Base-by-base conservation (phyloP, 2,797 vertebrate genomes). In the Acrossocheilus fasciatus region DNA sequence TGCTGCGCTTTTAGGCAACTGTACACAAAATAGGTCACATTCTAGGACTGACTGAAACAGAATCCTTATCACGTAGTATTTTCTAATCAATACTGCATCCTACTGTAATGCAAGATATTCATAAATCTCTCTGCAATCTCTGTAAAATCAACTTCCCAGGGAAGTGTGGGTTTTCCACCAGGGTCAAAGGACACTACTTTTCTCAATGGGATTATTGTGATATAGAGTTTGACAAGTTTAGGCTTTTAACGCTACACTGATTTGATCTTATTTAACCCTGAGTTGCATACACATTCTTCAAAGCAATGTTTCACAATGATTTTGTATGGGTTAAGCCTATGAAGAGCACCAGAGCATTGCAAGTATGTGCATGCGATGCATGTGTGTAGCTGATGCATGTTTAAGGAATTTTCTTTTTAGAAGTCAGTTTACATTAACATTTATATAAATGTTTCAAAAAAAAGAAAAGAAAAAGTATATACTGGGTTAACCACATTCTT, bases 151-250 rank as follows among this genome's bases (percentile, higher is more conserved):
- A 59, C 26, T 4, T 76, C 50, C 17, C 12, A 23, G 0, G 57
- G 0, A 47, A 74, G 1, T 26, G 26, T 41, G 50, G 3, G 50
- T 30, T 73, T 47, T 73, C 17, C 81, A 73, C 1, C 30, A 45
- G 72, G 20, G 41, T 18, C 50, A 17, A 39, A 20, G 43, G 30
- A 54, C 5, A 47, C 7, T 70, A 12, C 20, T 76, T 34, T 47
- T 76, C 66, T 57, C 12, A 45, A 10, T 70, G 7, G 36, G 47
- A 70, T 52, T 59, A 15, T 41, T 66, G 41, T 47, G 43, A 76
- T 66, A 83, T 39, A 66, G 30, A 36, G 43, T 76, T 39, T 26
- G 66, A 78, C n/a, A 72, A 20, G 64, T 47, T 83, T 59, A 26
- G 14, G 20, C 23, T 74, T 73, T 59, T 72, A 15, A 52, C 66